These are phyloP conservation scores for Pelmatolapia mariae DNA, from an alignment of 2,113 vertebrate genomes.

Conservation along the genomic window DNA sequence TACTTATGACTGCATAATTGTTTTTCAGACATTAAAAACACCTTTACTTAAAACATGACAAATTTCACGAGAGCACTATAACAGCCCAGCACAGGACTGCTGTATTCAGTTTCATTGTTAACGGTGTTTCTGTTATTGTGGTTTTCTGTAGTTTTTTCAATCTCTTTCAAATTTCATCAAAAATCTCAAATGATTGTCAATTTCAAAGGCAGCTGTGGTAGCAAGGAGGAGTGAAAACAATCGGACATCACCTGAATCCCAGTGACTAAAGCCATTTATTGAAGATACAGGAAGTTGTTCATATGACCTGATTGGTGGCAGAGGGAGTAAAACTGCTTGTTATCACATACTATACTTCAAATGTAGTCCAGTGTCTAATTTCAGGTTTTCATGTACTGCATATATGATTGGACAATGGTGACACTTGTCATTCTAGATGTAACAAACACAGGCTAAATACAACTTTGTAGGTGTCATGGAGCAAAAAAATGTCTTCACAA, in stretches of 20 bases:
- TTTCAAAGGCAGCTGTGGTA: fast-evolving
- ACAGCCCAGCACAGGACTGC: not conserved
- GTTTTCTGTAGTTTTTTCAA: not conserved
- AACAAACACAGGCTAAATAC: not conserved
- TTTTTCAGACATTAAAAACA: not conserved
- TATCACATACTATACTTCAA: not conserved
- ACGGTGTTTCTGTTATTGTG: not conserved
- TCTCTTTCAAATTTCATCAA: not conserved
- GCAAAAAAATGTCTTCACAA: not conserved
- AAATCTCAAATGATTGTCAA: fast-evolving
- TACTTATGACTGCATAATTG: fast-evolving
- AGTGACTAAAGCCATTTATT: not conserved
- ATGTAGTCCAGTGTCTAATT: not conserved
- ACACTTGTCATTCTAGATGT: not conserved
- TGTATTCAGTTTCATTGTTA: not conserved
- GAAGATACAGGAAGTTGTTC: not conserved
- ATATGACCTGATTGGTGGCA: not conserved
- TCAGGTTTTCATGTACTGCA: not conserved
- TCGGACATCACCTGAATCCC: not conserved
- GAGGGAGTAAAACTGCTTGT: not conserved
- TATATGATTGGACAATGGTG: not conserved
- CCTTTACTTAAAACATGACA: not conserved
- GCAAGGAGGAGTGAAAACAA: not conserved
- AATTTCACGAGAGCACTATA: not conserved
- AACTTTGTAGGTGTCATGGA: not conserved